Evolutionary conservation across 2,113 vertebrate genomes (phyloP).

Genomic region (Scytalopus superciliaris): DNA sequence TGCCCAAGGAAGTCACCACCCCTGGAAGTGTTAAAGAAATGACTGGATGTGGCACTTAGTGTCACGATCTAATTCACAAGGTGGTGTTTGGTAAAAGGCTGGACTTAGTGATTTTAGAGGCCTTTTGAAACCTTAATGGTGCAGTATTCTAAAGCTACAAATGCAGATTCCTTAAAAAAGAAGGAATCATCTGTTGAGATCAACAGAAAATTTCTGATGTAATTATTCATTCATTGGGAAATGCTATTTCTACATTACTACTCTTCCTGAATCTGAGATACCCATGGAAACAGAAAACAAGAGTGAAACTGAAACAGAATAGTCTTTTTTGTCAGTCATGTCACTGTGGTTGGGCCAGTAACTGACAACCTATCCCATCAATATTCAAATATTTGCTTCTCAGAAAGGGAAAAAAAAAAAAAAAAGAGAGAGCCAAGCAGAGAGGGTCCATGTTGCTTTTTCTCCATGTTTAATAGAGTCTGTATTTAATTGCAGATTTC

Average conservation of each 20-base stretch:
- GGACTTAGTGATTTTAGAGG: neutral
- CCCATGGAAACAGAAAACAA: slow-evolving; percentile 17
- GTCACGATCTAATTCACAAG: neutral
- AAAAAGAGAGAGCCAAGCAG: neutral
- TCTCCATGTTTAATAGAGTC: neutral
- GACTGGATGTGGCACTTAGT: neutral
- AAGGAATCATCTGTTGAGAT: neutral
- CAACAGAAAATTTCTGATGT: neutral
- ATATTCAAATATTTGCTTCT: neutral
- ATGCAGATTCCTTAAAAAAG: neutral
- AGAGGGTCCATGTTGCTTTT: neutral
- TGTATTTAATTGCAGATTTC: neutral
- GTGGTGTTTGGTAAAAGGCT: neutral
- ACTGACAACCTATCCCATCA: neutral
- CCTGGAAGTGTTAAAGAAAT: neutral
- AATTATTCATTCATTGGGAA: neutral
- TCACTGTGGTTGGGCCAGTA: neutral
- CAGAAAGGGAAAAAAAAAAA: neutral
- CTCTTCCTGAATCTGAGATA: neutral
- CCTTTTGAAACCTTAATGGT: neutral
- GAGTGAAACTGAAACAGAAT: neutral
- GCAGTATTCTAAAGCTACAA: neutral
- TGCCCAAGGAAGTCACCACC: neutral
- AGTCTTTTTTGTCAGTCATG: neutral
- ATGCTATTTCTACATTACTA: neutral